Conservation (phyloP, 2,888 invertebrate species). For the Drosophila falleni region DNA sequence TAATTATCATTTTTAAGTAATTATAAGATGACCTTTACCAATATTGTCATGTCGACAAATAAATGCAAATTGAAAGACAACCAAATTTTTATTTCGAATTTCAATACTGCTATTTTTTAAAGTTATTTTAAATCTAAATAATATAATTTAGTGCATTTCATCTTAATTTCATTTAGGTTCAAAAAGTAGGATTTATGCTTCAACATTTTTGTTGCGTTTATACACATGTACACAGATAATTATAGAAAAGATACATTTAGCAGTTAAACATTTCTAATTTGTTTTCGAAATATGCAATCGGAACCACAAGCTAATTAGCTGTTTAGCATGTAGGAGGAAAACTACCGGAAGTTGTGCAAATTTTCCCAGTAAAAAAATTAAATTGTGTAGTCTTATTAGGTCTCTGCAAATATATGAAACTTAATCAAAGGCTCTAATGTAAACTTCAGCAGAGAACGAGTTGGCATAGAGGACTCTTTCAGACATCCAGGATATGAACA, state of each 20-base stretch:
- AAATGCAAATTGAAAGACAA: too few species aligned
- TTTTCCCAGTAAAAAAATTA: not conserved
- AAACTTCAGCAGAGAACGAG: constrained; percentile 12
- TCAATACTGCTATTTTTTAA: not conserved
- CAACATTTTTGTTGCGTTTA: constrained; percentile 6
- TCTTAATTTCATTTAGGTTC: too few species aligned
- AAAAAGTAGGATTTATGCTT: not conserved
- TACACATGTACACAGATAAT: constrained; percentile 13
- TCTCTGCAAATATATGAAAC: constrained; percentile 30
- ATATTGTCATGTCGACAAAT: too few species aligned
- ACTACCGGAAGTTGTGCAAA: constrained; percentile 8
- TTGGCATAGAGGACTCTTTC: constrained; percentile 11
- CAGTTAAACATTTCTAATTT: constrained; percentile 33
- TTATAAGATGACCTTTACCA: not conserved
- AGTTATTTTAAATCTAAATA: not conserved
- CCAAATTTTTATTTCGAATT: not conserved
- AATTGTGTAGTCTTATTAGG: not conserved
- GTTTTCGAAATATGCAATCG: not conserved
- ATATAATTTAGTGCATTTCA: not conserved
- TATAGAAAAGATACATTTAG: constrained; percentile 15
- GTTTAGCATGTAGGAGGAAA: constrained; percentile 45
- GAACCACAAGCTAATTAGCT: constrained; percentile 46
- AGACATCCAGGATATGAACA: constrained; percentile 11
- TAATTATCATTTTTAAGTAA: not conserved
- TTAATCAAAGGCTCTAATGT: constrained; percentile 26